Evolutionary conservation across 2,113 vertebrate genomes (phyloP), one percentile per base, ranked within the genome.

Genomic region (Mormoops blainvillei): DNA sequence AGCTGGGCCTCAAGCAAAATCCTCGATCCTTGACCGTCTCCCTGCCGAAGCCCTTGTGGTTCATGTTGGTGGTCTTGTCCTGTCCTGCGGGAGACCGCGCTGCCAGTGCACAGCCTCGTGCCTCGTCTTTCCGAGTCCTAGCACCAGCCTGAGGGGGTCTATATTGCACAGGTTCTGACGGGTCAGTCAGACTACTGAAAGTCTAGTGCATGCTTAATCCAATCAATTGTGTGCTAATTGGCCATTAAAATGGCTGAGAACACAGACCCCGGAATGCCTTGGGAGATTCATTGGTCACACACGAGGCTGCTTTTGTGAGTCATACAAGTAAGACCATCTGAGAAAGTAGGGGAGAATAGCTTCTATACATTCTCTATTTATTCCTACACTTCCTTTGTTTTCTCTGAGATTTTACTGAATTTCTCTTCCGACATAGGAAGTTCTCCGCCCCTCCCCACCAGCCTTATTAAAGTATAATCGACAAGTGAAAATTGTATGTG

Each of bases 211-310:
- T 43, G 45, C 87, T 89, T 97, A 95, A 95, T 92, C n/a, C 54
- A 94, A 95, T 96, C 80, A 95, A 67, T 65, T 43, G 65, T 90
- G 52, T 50, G 76, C 38, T 96, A 96, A 96, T 87, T 15, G 7
- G 45, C 63, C 65, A n/a, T 92, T 77, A 84, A 80, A 65, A 65
- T n/a, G 84, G 87, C 26, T 36, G 80, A 81, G n/a, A 14, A 45
- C 80, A 71, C 63, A 80, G 58, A 20, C 31, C 56, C 33, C 80
- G 33, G 63, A 83, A 74, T 52, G 43, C 22, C 20, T 67, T 50
- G 71, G 78, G 58, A 54, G 82, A 56, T 43, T 73, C 88, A 12
- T 11, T 73, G 54, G 91, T 74, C 48, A 68, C 87, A 87, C 65
- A 19, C 3, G 7, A 15, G 38, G 26, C 20, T 36, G 41, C 31